phyloP scores from a whole-genome alignment of 2,113 vertebrate species.

The Callorhinus ursinus region DNA sequence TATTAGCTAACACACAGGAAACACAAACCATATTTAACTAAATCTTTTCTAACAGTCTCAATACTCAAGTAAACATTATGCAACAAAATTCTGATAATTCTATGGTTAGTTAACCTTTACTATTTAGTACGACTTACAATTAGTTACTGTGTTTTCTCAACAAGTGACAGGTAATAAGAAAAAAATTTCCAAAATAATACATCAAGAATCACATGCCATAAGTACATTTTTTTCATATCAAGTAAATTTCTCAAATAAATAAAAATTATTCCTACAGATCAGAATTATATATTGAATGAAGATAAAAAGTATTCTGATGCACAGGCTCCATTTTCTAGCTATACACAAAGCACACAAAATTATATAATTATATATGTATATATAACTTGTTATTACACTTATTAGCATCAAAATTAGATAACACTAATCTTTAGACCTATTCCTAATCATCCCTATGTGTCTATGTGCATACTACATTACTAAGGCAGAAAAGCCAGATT shows the following conservation, averaged over 20 bases:
- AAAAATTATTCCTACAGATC: constrained; percentile 92
- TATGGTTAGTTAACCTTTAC: constrained; percentile 91
- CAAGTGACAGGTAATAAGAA: constrained; percentile 91
- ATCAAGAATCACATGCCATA: constrained; percentile 87
- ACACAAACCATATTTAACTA: constrained; percentile 58
- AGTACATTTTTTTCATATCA: constrained; percentile 88
- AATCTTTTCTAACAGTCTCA: constrained; percentile 73
- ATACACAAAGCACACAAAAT: constrained; percentile 56
- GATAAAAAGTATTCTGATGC: constrained; percentile 90
- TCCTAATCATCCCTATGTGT: background rate
- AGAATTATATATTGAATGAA: constrained; percentile 90
- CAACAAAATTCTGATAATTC: constrained; percentile 82
- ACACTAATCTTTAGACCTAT: background rate
- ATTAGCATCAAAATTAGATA: constrained; percentile 59
- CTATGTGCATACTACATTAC: background rate
- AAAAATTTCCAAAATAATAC: constrained; percentile 88
- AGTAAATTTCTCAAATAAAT: constrained; percentile 94
- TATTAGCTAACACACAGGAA: constrained; percentile 40
- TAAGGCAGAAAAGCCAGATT: background rate
- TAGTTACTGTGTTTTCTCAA: constrained; percentile 89
- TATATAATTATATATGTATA: constrained; percentile 4
- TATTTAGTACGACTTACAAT: constrained; percentile 92
- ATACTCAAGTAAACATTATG: constrained; percentile 80
- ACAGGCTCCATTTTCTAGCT: constrained; percentile 82
- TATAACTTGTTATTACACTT: constrained; percentile 66